These are phyloP conservation scores for Oscheius sp. DNA, from an alignment of 2,888 invertebrate species.

Conservation along the genomic window DNA sequence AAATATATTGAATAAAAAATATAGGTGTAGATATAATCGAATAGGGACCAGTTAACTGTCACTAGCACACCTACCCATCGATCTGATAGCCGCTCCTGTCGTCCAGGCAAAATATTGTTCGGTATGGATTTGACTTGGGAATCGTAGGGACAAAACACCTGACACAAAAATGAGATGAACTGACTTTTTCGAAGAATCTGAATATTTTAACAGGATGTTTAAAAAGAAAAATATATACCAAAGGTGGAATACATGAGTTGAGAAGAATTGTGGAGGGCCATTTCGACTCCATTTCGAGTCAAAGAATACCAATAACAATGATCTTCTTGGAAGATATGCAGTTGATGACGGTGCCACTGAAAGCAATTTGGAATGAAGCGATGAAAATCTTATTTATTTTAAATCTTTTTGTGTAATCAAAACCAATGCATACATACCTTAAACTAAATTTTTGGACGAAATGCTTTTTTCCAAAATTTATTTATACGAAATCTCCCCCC, in stretches of 20 bases:
- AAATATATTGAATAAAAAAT: no score
- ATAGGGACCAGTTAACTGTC: no score
- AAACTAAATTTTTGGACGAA: neutral
- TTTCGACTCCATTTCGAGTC: neutral
- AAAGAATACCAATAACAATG: conserved; percentile 14
- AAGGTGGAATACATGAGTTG: conserved; percentile 16
- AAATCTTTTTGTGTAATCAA: neutral
- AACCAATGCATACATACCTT: no score
- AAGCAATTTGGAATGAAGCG: neutral
- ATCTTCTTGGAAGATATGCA: conserved; percentile 1
- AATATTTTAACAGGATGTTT: neutral
- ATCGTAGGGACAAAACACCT: conserved; percentile 15
- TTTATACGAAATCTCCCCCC: neutral
- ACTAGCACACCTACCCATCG: neutral
- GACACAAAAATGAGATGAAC: conserved; percentile 22
- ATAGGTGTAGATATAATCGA: no score
- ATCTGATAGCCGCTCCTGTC: conserved; percentile 9
- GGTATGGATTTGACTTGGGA: conserved; percentile 3
- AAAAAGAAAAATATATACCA: conserved; percentile 8
- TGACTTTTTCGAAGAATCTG: neutral
- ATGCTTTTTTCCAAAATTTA: neutral
- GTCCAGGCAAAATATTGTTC: conserved; percentile 24
- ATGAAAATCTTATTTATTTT: neutral
- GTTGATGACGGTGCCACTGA: conserved; percentile 25
- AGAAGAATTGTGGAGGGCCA: conserved; percentile 12